These are phyloP conservation scores for Elanoides forficatus DNA, from an alignment of 2,113 vertebrate species.

Conservation along the genomic window DNA sequence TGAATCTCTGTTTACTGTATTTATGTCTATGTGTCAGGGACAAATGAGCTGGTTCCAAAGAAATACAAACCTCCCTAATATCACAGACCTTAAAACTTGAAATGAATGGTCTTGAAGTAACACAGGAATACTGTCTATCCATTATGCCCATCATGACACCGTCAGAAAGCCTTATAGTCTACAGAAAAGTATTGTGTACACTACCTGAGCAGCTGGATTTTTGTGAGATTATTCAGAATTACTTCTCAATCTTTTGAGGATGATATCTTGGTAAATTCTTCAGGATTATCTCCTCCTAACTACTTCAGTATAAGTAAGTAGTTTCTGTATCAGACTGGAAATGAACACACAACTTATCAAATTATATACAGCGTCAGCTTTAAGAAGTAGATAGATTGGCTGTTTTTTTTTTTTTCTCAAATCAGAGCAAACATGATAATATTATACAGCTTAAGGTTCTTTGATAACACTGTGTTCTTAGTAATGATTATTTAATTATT, in stretches of 20 bases:
- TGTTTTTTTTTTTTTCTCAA: not conserved
- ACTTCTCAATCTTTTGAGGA: not conserved
- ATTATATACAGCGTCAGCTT: not conserved
- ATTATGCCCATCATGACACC: not conserved
- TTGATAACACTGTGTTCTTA: not conserved
- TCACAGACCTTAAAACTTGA: not conserved
- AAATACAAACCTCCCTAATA: rapidly evolving
- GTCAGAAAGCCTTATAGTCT: not conserved
- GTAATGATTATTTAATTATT: not conserved
- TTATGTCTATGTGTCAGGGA: not conserved
- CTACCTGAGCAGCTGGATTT: not conserved
- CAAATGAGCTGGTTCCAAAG: not conserved
- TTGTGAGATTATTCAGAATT: not conserved
- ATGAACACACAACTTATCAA: not conserved
- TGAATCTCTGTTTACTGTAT: not conserved
- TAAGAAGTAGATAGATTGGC: not conserved
- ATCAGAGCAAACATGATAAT: not conserved
- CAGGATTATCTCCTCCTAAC: not conserved
- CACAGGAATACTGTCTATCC: not conserved
- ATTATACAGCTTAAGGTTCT: not conserved
- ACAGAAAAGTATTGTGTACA: not conserved
- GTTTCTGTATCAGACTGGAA: not conserved
- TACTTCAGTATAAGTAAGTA: not conserved
- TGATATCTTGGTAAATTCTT: not conserved
- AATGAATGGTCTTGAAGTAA: not conserved